phyloP scores from a whole-genome alignment of 2,888 invertebrate species.

The Pyrgus malvae region DNA sequence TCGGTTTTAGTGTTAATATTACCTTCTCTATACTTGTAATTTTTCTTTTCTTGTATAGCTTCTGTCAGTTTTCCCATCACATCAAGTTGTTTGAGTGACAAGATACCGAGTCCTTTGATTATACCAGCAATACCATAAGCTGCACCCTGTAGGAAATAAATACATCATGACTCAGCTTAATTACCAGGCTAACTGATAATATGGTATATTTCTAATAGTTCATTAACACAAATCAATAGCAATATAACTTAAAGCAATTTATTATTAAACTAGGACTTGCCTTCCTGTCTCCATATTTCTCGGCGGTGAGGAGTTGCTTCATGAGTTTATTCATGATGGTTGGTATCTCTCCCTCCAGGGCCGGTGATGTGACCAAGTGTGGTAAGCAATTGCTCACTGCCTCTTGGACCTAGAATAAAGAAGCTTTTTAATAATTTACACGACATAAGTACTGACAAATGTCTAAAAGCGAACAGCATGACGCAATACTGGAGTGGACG shows the following conservation, averaged over 20 bases:
- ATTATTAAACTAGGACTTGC: too few relatives aligned
- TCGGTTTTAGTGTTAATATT: not conserved
- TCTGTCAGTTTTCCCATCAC: conserved; percentile 96
- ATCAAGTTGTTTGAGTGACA: conserved; percentile 96
- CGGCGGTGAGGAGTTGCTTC: conserved; percentile 92
- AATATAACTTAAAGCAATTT: too few relatives aligned
- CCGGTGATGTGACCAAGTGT: conserved; percentile 90
- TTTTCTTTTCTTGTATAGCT: conserved; percentile 98
- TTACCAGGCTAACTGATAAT: too few relatives aligned
- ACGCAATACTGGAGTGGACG: too few relatives aligned
- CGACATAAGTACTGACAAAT: too few relatives aligned
- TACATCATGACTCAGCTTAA: too few relatives aligned
- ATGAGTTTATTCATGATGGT: conserved; percentile 93
- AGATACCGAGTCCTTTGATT: conserved; percentile 97
- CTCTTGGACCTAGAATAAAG: conserved; percentile 90
- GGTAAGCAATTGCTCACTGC: conserved; percentile 98
- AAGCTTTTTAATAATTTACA: too few relatives aligned
- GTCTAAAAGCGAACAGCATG: too few relatives aligned
- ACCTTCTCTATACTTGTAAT: conserved; percentile 95
- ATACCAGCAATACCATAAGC: conserved; percentile 98
- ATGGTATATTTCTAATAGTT: too few relatives aligned
- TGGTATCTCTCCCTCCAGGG: conserved; percentile 95
- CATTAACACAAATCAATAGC: too few relatives aligned
- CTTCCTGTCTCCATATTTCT: conserved; percentile 93
- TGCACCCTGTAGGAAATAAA: conserved; percentile 86